Conservation (phyloP, 2,888 invertebrate genomes). For the Zele albiditarsus region DNA sequence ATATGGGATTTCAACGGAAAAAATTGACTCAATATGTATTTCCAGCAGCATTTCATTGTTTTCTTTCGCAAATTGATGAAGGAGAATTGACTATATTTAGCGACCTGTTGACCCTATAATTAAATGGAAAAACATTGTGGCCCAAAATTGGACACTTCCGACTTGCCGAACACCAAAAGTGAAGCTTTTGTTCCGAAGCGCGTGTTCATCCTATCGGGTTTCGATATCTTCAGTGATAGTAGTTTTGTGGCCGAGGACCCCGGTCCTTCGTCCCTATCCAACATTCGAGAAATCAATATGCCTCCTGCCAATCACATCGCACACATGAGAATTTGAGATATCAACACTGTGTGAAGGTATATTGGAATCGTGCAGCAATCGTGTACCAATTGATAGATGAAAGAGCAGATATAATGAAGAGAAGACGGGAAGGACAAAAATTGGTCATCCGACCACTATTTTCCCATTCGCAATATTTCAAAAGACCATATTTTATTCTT, state of each 20-base stretch:
- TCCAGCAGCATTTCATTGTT: background rate
- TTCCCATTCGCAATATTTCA: background rate
- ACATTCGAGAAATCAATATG: background rate
- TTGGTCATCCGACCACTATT: background rate
- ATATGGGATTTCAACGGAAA: too few species aligned
- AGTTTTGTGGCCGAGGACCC: background rate
- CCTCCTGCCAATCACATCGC: background rate
- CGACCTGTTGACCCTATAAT: background rate
- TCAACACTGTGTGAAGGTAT: background rate
- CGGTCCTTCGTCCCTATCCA: background rate
- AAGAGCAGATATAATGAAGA: background rate
- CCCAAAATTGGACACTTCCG: background rate
- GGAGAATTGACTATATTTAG: background rate
- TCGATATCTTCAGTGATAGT: background rate
- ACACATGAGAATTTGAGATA: conserved; percentile 5
- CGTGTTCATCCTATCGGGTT: background rate
- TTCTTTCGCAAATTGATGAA: background rate
- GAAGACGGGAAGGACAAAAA: background rate
- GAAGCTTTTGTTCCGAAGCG: background rate
- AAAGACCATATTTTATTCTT: background rate
- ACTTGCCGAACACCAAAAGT: background rate
- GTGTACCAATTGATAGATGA: conserved; percentile 17
- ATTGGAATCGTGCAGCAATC: background rate
- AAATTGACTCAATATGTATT: too few species aligned
- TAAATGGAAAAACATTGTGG: background rate